Percentiles rank a stretch among this genome's conserved stretches.
Evolutionary conservation across 1,140 invertebrate species (phyloP).

Genomic region (Lepidotrigona ventralis): DNA sequence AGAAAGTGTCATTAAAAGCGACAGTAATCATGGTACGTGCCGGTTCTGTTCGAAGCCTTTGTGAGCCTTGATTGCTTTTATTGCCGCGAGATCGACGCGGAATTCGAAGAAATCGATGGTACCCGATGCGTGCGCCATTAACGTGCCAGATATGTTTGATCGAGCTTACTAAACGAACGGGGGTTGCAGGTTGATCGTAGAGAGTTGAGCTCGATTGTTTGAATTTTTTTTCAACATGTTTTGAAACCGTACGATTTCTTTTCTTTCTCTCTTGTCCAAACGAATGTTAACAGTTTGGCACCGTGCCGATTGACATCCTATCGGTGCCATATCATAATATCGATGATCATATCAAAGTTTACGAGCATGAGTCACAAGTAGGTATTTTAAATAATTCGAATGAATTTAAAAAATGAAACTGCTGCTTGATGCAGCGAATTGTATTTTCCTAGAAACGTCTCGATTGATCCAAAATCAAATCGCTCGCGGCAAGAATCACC

Average conservation of each 20-base stretch:
- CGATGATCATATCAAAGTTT: too few species aligned
- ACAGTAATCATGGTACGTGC: conserved; percentile 34
- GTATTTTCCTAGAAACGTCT: background rate
- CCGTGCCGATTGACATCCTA: background rate
- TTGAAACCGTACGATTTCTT: background rate
- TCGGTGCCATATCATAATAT: too few species aligned
- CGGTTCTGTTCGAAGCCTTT: background rate
- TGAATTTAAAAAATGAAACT: background rate
- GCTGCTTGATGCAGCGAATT: background rate
- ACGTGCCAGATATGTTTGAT: background rate
- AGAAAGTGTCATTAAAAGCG: conserved; percentile 58
- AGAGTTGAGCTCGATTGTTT: background rate
- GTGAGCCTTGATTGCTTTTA: conserved; percentile 39
- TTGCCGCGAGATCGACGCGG: conserved; percentile 8
- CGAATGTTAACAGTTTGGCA: background rate
- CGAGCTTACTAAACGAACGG: background rate
- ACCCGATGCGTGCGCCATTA: background rate
- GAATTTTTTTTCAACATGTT: background rate
- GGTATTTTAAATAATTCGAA: too few species aligned
- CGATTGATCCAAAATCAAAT: background rate
- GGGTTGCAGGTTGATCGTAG: background rate
- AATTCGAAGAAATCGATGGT: conserved; percentile 25
- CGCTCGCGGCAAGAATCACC: background rate
- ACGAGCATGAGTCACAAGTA: too few species aligned
- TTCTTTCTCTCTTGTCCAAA: background rate